Conservation (phyloP, 2,888 invertebrate species). For the Eristalis intricaria region DNA sequence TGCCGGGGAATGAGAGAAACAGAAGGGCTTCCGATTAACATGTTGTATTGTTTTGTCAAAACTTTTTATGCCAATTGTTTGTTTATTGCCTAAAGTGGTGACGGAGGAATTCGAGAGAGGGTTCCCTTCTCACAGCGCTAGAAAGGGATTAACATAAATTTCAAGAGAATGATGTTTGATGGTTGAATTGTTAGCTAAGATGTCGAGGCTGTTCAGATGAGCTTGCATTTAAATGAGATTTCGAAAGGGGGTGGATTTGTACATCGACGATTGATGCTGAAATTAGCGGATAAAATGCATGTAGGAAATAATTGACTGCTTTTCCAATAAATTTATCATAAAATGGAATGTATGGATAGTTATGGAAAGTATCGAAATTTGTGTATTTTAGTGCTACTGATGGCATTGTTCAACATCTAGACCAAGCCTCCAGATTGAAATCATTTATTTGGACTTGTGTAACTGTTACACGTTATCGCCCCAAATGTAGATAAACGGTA, state of each 20-base stretch:
- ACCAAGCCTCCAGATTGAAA: too few relatives aligned
- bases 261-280: background rate
- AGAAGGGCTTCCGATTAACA: conserved; percentile 49
- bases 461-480: too few relatives aligned
- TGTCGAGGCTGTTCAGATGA: conserved; percentile 17
- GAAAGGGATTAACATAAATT: conserved; percentile 42
- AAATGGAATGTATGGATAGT: too few relatives aligned
- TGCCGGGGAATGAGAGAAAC: background rate
- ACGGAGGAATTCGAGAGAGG: background rate
- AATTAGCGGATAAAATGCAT: too few relatives aligned
- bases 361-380: too few relatives aligned
- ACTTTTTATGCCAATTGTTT: conserved; percentile 57
- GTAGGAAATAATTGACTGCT: too few relatives aligned
- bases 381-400: too few relatives aligned
- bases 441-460: too few relatives aligned
- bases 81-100: conserved; percentile 49
- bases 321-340: too few relatives aligned
- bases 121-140: background rate
- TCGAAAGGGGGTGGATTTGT: background rate
- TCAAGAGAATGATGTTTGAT: conserved; percentile 22
- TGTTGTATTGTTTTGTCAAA: conserved; percentile 45
- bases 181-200: conserved; percentile 43
- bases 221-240: background rate
- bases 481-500: too few relatives aligned
- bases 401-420: too few relatives aligned